Conservation (phyloP, 2,888 invertebrate species). For the Geophilus truncorum region DNA sequence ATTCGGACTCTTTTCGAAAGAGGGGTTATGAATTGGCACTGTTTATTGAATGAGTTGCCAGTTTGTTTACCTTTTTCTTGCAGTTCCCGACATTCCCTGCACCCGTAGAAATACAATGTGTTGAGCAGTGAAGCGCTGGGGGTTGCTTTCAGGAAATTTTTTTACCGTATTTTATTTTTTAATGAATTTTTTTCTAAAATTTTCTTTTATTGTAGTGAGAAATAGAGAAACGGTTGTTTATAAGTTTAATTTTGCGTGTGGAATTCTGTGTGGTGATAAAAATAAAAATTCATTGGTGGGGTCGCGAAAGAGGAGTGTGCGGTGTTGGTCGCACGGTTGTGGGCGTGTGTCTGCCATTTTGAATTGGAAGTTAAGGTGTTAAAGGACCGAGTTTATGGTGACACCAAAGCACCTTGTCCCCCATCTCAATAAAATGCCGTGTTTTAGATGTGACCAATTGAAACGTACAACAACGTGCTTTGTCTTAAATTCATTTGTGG, state of each 20-base stretch:
- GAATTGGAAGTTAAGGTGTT: constrained; percentile 11
- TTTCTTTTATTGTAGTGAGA: too few relatives aligned
- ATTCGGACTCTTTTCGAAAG: not conserved
- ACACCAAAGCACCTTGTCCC: constrained; percentile 14
- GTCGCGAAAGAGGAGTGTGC: not conserved
- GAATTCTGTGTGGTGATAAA: too few relatives aligned
- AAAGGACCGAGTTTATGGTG: constrained; percentile 3
- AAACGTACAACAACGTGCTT: not conserved
- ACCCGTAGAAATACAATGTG: too few relatives aligned
- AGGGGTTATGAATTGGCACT: not conserved
- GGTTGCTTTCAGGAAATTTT: too few relatives aligned
- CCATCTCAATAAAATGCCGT: not conserved
- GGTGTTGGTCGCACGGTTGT: not conserved
- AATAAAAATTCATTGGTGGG: not conserved
- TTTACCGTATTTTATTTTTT: too few relatives aligned
- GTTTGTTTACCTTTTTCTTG: too few relatives aligned
- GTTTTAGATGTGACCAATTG: constrained; percentile 6
- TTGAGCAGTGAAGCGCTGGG: too few relatives aligned
- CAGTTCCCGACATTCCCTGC: too few relatives aligned
- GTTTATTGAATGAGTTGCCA: not conserved
- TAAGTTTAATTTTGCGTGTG: not conserved
- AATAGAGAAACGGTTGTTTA: too few relatives aligned
- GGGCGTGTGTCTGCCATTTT: not conserved
- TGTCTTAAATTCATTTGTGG: not conserved
- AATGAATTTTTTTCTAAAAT: too few relatives aligned